phyloP scores from a whole-genome alignment of 2,888 invertebrate species.

The Argyresthia goedartella region DNA sequence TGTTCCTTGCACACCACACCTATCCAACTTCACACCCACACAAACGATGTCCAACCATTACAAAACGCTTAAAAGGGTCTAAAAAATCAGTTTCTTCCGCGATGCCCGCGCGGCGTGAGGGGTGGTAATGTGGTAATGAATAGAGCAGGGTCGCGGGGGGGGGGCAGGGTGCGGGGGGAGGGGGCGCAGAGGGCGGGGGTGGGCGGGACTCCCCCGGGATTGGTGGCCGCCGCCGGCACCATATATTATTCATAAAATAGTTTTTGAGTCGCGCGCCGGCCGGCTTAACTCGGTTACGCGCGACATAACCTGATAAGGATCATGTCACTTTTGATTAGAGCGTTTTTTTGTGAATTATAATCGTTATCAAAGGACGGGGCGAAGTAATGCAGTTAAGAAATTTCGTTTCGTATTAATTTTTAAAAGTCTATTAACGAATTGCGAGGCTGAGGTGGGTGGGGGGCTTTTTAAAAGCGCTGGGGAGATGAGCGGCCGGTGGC shows the following conservation, averaged over 20 bases:
- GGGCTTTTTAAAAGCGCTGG: slow-evolving; percentile 37
- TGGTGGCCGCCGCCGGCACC: slow-evolving; percentile 53
- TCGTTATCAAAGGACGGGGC: slow-evolving; percentile 39
- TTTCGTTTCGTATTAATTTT: slow-evolving; percentile 56
- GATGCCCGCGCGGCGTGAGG: slow-evolving; percentile 30
- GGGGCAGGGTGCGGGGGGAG: slow-evolving; percentile 15
- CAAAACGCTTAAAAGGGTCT: slow-evolving; percentile 6
- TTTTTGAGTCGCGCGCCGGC: slow-evolving; percentile 67
- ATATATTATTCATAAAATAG: slow-evolving; percentile 72
- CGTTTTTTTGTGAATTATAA: slow-evolving; percentile 39
- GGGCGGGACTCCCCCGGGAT: slow-evolving; percentile 64
- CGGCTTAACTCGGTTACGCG: slow-evolving; percentile 53
- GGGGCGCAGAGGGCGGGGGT: slow-evolving; percentile 17
- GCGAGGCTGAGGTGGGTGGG: slow-evolving; percentile 17
- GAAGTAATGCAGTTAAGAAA: slow-evolving; percentile 39
- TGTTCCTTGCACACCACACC: no score
- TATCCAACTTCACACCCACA: not conserved
- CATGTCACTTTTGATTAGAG: slow-evolving; percentile 67
- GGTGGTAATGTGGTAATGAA: slow-evolving; percentile 69
- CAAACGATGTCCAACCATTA: not conserved
- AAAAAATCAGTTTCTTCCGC: slow-evolving; percentile 14
- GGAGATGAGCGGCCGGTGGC: slow-evolving; percentile 22
- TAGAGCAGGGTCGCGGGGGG: slow-evolving; percentile 44
- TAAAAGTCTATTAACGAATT: slow-evolving; percentile 60
- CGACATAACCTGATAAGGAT: slow-evolving; percentile 61